phyloP scores from a whole-genome alignment of 2,113 vertebrate species.

The Hyla sarda region DNA sequence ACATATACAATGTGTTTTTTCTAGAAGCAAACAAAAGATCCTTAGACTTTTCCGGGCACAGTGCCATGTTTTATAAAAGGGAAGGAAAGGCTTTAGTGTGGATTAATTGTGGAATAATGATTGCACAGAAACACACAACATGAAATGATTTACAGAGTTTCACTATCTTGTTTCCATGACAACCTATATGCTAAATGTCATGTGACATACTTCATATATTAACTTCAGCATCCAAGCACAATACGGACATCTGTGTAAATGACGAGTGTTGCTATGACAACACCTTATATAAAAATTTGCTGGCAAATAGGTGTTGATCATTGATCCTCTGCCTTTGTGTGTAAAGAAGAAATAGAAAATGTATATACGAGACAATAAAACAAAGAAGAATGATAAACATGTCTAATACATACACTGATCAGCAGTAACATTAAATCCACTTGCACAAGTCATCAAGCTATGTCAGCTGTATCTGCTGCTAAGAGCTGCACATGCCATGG shows the following conservation, averaged over 20 bases:
- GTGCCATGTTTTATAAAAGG: not conserved
- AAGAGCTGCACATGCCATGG: too few relatives aligned
- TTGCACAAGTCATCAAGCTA: too few relatives aligned
- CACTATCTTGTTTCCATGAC: conserved; percentile 15
- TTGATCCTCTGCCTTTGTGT: not conserved
- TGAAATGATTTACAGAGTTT: not conserved
- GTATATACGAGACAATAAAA: not conserved
- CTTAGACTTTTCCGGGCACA: not conserved
- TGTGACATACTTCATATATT: not conserved
- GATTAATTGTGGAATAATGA: not conserved
- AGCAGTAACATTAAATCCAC: too few relatives aligned
- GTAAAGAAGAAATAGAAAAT: too few relatives aligned
- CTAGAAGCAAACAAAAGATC: not conserved
- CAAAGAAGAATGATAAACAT: too few relatives aligned
- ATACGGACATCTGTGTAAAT: not conserved
- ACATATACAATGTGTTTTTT: not conserved
- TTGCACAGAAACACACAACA: not conserved
- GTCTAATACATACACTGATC: too few relatives aligned
- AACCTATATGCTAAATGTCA: not conserved
- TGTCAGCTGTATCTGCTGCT: too few relatives aligned
- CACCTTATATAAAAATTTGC: not conserved
- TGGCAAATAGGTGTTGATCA: not conserved
- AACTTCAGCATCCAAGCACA: not conserved
- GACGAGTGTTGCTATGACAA: conserved; percentile 41
- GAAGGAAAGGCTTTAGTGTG: not conserved